Conservation (phyloP, 2,888 invertebrate genomes). For the Pemphredon lugubris region DNA sequence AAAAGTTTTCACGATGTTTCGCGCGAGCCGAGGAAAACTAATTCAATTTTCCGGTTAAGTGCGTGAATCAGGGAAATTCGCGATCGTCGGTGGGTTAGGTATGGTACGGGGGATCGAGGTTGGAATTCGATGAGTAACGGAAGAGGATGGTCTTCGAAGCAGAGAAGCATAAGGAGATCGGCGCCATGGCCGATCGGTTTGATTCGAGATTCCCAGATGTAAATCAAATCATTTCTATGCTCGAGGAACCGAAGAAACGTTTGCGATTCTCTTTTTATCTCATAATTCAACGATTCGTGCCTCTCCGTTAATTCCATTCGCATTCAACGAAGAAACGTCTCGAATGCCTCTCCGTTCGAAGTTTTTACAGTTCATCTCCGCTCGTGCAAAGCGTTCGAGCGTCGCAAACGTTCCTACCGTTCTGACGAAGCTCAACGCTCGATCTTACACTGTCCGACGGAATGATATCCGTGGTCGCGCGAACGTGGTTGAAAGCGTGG, state of each 20-base stretch:
- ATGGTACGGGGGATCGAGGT: too few species aligned
- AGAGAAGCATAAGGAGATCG: constrained; percentile 57
- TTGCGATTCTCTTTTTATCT: constrained; percentile 25
- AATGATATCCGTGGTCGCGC: constrained; percentile 41
- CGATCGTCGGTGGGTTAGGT: too few species aligned
- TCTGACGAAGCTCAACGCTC: not conserved
- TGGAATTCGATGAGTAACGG: too few species aligned
- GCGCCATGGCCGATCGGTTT: constrained; percentile 45
- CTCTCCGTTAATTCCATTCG: not conserved
- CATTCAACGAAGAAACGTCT: too few species aligned
- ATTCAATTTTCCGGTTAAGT: too few species aligned
- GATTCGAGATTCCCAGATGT: constrained; percentile 28
- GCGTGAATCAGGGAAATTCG: too few species aligned
- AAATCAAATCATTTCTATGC: constrained; percentile 31
- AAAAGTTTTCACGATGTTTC: too few species aligned
- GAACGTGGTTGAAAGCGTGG: constrained; percentile 59
- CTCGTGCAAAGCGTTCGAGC: not conserved
- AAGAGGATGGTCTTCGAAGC: constrained; percentile 53
- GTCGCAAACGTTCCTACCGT: constrained; percentile 29
- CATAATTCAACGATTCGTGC: not conserved
- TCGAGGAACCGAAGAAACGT: constrained; percentile 33
- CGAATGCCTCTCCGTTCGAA: too few species aligned
- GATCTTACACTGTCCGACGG: constrained; percentile 31
- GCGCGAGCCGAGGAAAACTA: too few species aligned
- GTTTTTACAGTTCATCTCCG: too few species aligned